These are phyloP conservation scores for Luperina nickerlii DNA, from an alignment of 2,888 invertebrate species.

Conservation along the genomic window DNA sequence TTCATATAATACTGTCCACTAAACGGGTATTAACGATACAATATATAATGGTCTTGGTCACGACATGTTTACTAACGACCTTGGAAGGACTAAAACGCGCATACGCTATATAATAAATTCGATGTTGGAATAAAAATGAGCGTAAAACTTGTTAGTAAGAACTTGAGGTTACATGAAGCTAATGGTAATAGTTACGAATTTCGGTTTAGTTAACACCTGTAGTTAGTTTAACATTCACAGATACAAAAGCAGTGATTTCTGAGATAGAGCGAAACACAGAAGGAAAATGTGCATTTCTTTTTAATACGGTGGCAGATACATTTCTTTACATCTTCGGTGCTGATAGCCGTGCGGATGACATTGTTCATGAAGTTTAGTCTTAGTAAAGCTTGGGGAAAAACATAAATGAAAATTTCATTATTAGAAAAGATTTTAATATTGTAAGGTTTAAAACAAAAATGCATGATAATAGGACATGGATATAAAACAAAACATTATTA, in stretches of 20 bases:
- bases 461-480: background rate
- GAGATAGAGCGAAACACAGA: background rate
- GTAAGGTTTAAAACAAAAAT: background rate
- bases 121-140: constrained; percentile 31
- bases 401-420: background rate
- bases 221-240: background rate
- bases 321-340: background rate
- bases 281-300: background rate
- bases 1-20: constrained; percentile 72
- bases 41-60: constrained; percentile 65
- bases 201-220: background rate
- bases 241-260: background rate
- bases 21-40: constrained; percentile 52
- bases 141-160: constrained; percentile 23
- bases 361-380: background rate
- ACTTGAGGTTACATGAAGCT: constrained; percentile 22
- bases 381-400: background rate
- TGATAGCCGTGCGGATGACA: constrained; percentile 36
- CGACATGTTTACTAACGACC: constrained; percentile 66
- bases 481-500: constrained; percentile 4
- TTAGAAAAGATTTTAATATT: background rate
- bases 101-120: constrained; percentile 42
- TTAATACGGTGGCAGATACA: background rate
- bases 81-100: constrained; percentile 69
- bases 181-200: constrained; percentile 14